Conservation (phyloP, 2,888 invertebrate species). For the Hydropsyche betteni region DNA sequence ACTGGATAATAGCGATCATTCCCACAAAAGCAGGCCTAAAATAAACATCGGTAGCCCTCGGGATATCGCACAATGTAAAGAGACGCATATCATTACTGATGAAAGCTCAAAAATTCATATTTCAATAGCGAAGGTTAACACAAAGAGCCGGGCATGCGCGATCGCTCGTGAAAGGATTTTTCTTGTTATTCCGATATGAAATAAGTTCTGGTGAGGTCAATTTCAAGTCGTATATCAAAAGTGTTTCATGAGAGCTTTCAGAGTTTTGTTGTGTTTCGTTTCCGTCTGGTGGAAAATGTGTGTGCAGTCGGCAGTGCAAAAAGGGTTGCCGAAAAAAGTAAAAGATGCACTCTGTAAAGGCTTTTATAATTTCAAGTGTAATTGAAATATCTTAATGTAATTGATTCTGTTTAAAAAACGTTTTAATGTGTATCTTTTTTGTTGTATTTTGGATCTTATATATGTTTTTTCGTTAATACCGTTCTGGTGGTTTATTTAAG, state of each 20-base stretch:
- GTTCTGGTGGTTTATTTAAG: no score
- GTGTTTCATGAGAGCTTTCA: slow-evolving; percentile 18
- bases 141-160: background rate
- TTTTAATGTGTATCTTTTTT: no score
- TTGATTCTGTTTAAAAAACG: no score
- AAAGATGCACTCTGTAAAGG: no score
- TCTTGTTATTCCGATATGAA: background rate
- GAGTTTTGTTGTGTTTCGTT: slow-evolving; percentile 29
- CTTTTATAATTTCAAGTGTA: no score
- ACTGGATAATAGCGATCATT: background rate
- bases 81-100: slow-evolving; percentile 5
- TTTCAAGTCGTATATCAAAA: slow-evolving; percentile 13
- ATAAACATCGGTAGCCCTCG: slow-evolving; percentile 30
- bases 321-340: no score
- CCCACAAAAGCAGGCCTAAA: slow-evolving; percentile 1
- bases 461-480: no score
- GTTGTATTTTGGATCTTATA: background rate
- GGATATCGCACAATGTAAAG: background rate
- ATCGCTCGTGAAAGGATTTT: background rate
- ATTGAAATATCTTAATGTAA: no score
- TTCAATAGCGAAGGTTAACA: background rate
- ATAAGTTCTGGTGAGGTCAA: background rate
- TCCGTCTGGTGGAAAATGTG: background rate
- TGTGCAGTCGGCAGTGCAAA: background rate
- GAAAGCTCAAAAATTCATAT: slow-evolving; percentile 22